Percentiles rank a stretch among this genome's conserved stretches.
Evolutionary conservation across 1,140 invertebrate genomes (phyloP).

Genomic region (Pseudomyrmex flavicornis): DNA sequence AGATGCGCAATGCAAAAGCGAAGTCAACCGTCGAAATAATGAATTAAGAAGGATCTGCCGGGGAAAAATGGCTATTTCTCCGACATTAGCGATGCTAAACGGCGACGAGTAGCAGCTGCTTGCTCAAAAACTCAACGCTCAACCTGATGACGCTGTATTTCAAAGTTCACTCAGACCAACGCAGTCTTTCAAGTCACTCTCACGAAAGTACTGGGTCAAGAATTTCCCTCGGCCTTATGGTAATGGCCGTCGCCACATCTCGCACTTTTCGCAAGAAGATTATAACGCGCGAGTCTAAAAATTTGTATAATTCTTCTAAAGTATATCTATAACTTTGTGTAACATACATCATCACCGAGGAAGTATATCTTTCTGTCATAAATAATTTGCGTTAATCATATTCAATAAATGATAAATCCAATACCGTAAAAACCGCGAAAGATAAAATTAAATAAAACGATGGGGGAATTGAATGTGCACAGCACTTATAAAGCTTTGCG

Average conservation of each 20-base stretch:
- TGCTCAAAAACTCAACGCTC: conserved; percentile 45
- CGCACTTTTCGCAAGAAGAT: not conserved
- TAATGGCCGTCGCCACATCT: conserved; percentile 11
- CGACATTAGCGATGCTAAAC: conserved; percentile 48
- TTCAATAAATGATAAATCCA: not conserved
- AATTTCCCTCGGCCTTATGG: conserved; percentile 38
- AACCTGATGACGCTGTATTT: conserved; percentile 43
- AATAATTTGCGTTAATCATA: too few species aligned
- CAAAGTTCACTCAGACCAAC: conserved; percentile 49
- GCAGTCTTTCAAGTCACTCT: conserved; percentile 29
- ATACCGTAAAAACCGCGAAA: not conserved
- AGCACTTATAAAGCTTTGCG: not conserved
- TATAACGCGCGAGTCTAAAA: not conserved
- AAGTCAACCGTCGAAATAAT: conserved; percentile 3
- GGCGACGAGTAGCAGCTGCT: conserved; percentile 38
- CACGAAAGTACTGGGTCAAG: conserved; percentile 51
- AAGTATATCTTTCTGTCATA: too few species aligned
- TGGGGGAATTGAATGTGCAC: not conserved
- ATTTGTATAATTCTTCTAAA: conserved; percentile 3
- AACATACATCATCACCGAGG: not conserved
- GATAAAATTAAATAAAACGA: not conserved
- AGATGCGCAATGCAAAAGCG: conserved; percentile 1
- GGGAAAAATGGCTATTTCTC: conserved; percentile 9
- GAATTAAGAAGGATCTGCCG: conserved; percentile 20
- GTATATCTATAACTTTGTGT: not conserved